Evolutionary conservation across 1,140 invertebrate genomes (phyloP).

Genomic region (Drosophila gunungcola): DNA sequence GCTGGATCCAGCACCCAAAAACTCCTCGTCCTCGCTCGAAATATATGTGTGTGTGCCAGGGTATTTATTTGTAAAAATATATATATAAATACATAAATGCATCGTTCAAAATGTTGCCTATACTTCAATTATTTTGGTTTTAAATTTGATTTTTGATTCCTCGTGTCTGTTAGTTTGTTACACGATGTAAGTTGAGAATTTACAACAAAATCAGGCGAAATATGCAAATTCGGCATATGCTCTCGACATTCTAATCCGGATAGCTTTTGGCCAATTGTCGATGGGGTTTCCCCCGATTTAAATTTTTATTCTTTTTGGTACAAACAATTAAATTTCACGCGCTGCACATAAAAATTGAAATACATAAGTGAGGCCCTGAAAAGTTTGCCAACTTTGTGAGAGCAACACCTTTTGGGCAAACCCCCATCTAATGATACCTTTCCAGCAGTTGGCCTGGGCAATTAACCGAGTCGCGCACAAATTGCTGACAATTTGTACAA

Average conservation of each 20-base stretch:
- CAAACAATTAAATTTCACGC: constrained; percentile 25
- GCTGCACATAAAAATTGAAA: constrained; percentile 32
- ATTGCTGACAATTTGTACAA: constrained; percentile 73
- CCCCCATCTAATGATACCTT: constrained; percentile 36
- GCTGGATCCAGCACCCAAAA: constrained; percentile 27
- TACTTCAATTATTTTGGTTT: constrained; percentile 49
- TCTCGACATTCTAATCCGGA: not conserved
- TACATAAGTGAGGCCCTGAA: not conserved
- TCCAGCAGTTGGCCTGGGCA: constrained; percentile 52
- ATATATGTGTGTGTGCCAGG: not conserved
- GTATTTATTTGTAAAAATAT: constrained; percentile 50
- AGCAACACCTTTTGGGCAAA: constrained; percentile 5
- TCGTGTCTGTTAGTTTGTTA: constrained; percentile 58
- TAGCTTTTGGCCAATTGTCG: constrained; percentile 14
- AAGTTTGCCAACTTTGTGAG: constrained; percentile 25
- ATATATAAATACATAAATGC: constrained; percentile 17
- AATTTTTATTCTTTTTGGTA: constrained; percentile 6
- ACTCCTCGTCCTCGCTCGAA: not conserved
- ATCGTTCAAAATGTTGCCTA: constrained; percentile 40
- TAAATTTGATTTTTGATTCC: constrained; percentile 59
- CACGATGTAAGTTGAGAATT: constrained; percentile 63
- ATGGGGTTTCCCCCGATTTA: constrained; percentile 9
- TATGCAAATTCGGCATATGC: constrained; percentile 45
- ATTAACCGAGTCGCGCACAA: constrained; percentile 68
- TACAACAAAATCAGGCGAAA: constrained; percentile 65